Base-by-base conservation (phyloP, 1,140 invertebrate species). In the Caenorhabditis briggsae region DNA sequence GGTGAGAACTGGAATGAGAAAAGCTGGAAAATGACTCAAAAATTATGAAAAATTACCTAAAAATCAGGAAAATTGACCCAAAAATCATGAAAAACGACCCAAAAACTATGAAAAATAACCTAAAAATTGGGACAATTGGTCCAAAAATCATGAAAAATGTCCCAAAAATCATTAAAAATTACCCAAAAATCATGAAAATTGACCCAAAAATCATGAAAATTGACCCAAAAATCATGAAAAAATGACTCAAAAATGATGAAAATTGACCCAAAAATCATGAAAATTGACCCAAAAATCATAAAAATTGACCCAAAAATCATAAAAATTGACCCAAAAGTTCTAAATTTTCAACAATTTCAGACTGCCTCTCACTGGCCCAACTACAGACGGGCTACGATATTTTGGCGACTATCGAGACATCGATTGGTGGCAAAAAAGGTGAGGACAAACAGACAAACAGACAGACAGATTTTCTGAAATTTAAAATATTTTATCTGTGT, bases 401-500 rank as follows among this genome's bases (percentile, higher is more conserved):
- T 50, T 12, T 78, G 46, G 18, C 12, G 11, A 53, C 43, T 1
- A 25, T 78, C 2, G 70, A 78, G 20, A 33, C 16, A 12, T 78
- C 70, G 70, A 78, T 78, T 50, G 70, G 70, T n/a, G 41, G 43
- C 8, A 78, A 41, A n/a, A 50, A 78, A 78, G 46, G 43, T 50
- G 23, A 23, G 25, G 11, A 6, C 50, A 53, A 5, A 53, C 2
- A 5, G 9, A 53, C 50, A 53, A 12, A 53, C 16, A 53, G 50
- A 53, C 50, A 53, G 50, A 53, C 50, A 11, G 9, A 11, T 2
- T 53, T 11, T 14, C 50, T 14, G 16, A 50, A 11, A 11, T 50
- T 50, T 5, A 50, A 14, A 11, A 11, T 50, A 8, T 14, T 14
- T 14, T 50, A 11, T 5, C 50, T 14, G 16, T 50, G 9, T 50